Evolutionary conservation across 2,113 vertebrate species (phyloP).

Genomic region (Saccopteryx bilineata): DNA sequence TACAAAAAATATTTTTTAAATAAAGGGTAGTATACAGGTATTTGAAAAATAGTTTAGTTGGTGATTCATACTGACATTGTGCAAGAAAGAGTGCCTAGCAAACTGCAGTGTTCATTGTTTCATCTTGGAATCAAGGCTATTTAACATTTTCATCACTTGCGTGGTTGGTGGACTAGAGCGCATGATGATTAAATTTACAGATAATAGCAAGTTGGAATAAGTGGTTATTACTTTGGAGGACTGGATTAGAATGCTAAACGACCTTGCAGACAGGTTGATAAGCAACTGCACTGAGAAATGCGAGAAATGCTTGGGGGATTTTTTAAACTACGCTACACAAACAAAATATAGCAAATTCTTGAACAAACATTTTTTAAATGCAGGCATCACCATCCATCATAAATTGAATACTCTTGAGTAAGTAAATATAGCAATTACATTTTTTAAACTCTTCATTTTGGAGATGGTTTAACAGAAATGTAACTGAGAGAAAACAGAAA

Average conservation of each 20-base stretch:
- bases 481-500: constrained; percentile 5
- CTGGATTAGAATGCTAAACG: constrained; percentile 60
- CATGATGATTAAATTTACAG: constrained; percentile 31
- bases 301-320: not conserved
- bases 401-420: constrained; percentile 10
- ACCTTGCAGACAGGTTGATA: constrained; percentile 48
- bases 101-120: not conserved
- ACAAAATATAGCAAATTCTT: constrained; percentile 60
- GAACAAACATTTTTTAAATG: constrained; percentile 13
- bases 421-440: constrained; percentile 3
- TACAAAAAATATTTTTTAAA: not conserved
- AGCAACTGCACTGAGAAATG: constrained; percentile 34
- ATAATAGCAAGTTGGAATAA: constrained; percentile 44
- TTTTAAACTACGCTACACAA: constrained; percentile 11
- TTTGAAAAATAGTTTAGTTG: constrained; percentile 12
- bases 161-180: not conserved
- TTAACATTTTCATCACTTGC: constrained; percentile 44
- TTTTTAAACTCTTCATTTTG: not conserved
- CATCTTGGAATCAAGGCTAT: not conserved
- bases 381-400: not conserved
- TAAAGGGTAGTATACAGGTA: not conserved
- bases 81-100: not conserved
- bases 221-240: constrained; percentile 21
- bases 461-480: not conserved
- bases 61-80: not conserved